These are phyloP conservation scores for Molossus alvarezi DNA, from an alignment of 2,797 vertebrate genomes.

Conservation along the genomic window DNA sequence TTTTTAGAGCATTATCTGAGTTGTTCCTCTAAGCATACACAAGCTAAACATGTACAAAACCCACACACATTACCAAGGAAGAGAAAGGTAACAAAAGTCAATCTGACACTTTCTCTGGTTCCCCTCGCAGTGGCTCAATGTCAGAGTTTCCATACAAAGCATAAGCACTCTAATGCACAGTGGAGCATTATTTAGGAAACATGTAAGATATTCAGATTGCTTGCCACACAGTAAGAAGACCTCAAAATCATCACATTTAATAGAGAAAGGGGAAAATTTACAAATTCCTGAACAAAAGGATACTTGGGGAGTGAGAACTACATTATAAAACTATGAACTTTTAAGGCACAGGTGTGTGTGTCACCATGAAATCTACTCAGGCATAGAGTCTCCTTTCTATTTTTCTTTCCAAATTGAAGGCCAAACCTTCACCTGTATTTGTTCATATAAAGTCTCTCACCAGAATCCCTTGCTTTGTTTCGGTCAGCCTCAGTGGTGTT, in stretches of 20 bases:
- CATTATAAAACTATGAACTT: background rate
- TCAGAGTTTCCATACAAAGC: background rate
- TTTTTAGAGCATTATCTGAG: background rate
- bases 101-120: background rate
- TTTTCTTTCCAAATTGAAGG: background rate
- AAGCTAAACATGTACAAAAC: background rate
- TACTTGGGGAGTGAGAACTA: background rate
- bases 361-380: background rate
- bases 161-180: background rate
- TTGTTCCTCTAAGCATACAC: background rate
- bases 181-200: background rate
- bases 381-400: background rate
- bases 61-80: background rate
- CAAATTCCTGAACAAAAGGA: background rate
- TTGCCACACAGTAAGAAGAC: background rate
- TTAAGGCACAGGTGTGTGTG: accelerated
- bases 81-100: background rate
- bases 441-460: conserved; percentile 86
- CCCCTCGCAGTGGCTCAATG: background rate
- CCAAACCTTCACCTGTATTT: accelerated
- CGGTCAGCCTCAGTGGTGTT: conserved; percentile 89
- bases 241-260: background rate
- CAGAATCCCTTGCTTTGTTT: conserved; percentile 91
- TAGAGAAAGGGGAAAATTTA: background rate
- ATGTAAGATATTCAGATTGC: conserved; percentile 34